Evolutionary conservation across 1,140 invertebrate genomes (phyloP), one percentile per base, ranked within the genome.

Genomic region (Drosophila melanica): DNA sequence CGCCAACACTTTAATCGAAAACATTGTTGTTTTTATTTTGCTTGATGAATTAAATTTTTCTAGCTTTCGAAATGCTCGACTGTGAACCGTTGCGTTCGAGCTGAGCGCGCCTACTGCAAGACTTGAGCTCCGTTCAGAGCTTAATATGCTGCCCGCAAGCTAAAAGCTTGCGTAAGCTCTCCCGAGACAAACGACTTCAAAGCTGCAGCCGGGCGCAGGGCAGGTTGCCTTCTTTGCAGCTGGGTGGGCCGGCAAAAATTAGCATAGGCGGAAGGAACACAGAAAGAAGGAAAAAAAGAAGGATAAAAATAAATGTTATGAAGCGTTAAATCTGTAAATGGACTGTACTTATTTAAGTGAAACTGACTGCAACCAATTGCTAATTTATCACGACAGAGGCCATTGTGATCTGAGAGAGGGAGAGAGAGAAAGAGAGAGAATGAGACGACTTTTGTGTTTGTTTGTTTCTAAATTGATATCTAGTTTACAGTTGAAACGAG

Each of bases 121-220:
- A 69, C 35, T 50, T 70, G 41, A 54, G 66, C 2, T 33, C 8
- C 18, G 41, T 54, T 57, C 65, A 37, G 11, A 86, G 76, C 82
- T 76, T 84, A 87, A 89, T 89, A 87, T 84, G 75, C 59, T 82
- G 41, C 33, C 10, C 45, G 51, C 0, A 16, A 63, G 54, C 74
- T 65, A 23, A 51, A 71, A 71, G 84, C 79, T 71, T 47, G 12
- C 10, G 4, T 18, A 57, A 59, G 35, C 45, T 55, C 14, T 48
- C 57, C 8, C 1, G 12, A 16, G 33, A 20, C n/a, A 8, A 37
- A 8, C 5, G 35, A 20, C 18, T 20, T 48, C 18, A 57, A 68
- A 71, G 62, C 62, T 57, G 23, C 23, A 35, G 51, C 51, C 42
- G 27, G 51, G 11, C 16, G 18, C 51, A 54, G 18, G 4, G 33